Evolutionary conservation across 2,888 invertebrate genomes (phyloP), one percentile per base, ranked within the genome.

Genomic region (Epinotia nisella): DNA sequence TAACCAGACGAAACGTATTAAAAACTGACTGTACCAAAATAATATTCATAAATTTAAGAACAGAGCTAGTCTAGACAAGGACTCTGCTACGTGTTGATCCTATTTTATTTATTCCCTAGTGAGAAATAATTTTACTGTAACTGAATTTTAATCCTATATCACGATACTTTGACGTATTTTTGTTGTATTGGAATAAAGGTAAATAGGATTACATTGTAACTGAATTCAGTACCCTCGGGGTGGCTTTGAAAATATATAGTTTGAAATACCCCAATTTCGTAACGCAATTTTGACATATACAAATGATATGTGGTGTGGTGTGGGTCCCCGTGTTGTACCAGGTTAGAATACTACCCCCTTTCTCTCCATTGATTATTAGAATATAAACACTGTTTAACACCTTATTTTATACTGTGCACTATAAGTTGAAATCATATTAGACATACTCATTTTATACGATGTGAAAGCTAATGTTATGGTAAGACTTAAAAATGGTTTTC

Each of bases 1-100:
- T 59, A 39, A 17, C 11, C 10, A 39, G n/a, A 59, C 59, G 15
- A 35, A 58, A 35, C n/a, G 7, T 39, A 10, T 59, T 59, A 59
- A 35, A n/a, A 58, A 35, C n/a, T n/a, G 41, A 56, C 24, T 19
- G 15, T 59, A 29, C 17, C 24, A 49, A 49, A 49, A 55, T 45
- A 70, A 55, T 53, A 41, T 60, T 72, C 67, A 72, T 72, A 67
- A 61, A 72, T 67, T 45, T 61, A 56, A 56, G 56, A 72, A 35
- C 35, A 51, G 60, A 15, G 39, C 21, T 45, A 60, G 72, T 67
- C 72, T 72, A 68, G 72, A 72, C 71, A 17, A 39, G 41, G 24
- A 60, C 56, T 56, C 49, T 64, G 35, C 59, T 51, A 65, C 19
- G 35, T 62, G 61, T 67, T 68, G 56, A 68, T 67, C 45, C 24